Base-by-base conservation (phyloP, 1,140 invertebrate species). In the Nephila pilipes region DNA sequence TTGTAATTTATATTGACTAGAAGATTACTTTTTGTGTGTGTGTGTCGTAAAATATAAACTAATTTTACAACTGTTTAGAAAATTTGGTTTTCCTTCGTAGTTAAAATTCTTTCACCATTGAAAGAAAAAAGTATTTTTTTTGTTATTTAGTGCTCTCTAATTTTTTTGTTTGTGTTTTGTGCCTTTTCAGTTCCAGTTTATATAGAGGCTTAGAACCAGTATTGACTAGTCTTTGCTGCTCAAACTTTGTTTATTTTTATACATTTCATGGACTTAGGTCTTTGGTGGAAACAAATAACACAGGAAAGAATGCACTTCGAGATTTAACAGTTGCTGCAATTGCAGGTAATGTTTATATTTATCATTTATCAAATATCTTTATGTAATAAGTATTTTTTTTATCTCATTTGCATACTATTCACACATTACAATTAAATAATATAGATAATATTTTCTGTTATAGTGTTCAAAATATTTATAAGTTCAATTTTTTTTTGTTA, bases 231-330 rank as follows among this genome's bases (percentile, higher is more conserved):
- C 95, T 98, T 0, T 98, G 97, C 94, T 97, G 97, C 83, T 98
- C 98, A 81, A 98, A 98, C 95, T 99, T 99, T 96, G 97, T 99
- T 22, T 99, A 99, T 95, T 99, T 99, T 95, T 99, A 99, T 95
- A 97, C 97, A 94, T 99, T 98, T 95, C 98, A 99, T 96, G 97
- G 97, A 5, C 95, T 99, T 12, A 97, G 98, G 95, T 96, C 96
- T 79, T 93, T 97, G n/a, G 92, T 95, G 3, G 95, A 96, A 92
- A 94, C 85, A 2, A 94, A 94, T 93, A 94, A 54, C 94, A 95
- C 14, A 85, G 95, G 96, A 87, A 95, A 96, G 94, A 97, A 96
- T 75, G 97, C 97, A 10, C 93, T 97, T 1, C 96, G 96, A 94
- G 98, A 99, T 96, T 96, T 99, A n/a, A 94, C 97, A 20, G 95